phyloP scores from a whole-genome alignment of 2,888 invertebrate genomes.

The Chloroclystis v-ata region DNA sequence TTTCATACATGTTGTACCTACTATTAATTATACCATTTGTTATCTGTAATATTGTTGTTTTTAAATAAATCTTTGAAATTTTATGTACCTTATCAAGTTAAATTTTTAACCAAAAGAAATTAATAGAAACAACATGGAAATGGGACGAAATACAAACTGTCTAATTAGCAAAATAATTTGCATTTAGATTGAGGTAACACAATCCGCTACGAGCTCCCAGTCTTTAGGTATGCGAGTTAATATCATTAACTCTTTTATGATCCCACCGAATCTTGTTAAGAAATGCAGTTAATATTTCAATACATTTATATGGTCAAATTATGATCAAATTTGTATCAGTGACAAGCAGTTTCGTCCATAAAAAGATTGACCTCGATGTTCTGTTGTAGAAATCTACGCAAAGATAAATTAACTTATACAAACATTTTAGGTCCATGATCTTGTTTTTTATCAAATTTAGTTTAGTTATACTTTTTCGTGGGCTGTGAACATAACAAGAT shows the following conservation, averaged over 20 bases:
- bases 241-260: conserved; percentile 19
- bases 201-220: not conserved
- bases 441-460: too few species aligned
- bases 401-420: not conserved
- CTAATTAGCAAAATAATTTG: not conserved
- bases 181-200: not conserved
- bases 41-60: too few species aligned
- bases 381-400: not conserved
- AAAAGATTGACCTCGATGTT: conserved; percentile 10
- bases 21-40: too few species aligned
- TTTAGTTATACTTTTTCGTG: too few species aligned
- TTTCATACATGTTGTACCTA: too few species aligned
- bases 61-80: too few species aligned
- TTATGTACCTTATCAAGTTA: too few species aligned
- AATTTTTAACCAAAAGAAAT: too few species aligned
- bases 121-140: too few species aligned
- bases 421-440: not conserved
- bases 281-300: conserved; percentile 20
- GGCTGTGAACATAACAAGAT: too few species aligned
- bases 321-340: conserved; percentile 13
- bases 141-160: too few species aligned
- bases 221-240: conserved; percentile 9
- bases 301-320: conserved; percentile 10
- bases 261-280: conserved; percentile 28
- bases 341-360: conserved; percentile 5